Conservation (phyloP, 1,140 invertebrate species). For the Globodera rostochiensis region DNA sequence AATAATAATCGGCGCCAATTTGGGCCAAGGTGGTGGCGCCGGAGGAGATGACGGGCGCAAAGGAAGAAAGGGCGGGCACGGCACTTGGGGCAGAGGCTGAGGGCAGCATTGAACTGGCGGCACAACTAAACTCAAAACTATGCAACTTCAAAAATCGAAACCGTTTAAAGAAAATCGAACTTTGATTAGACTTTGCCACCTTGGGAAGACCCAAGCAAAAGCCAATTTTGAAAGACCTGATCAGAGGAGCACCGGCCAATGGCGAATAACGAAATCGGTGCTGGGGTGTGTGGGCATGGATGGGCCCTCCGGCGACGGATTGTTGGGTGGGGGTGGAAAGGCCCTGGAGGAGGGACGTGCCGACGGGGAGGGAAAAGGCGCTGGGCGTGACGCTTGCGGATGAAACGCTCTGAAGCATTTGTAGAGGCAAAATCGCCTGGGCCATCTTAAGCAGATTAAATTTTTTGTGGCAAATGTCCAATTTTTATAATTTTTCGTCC, state of each 20-base stretch:
- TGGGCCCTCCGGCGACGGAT: slow-evolving; percentile 75
- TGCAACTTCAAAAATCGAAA: too few relatives aligned
- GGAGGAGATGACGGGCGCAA: neutral
- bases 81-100: neutral
- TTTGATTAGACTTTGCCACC: too few relatives aligned
- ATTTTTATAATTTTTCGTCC: neutral
- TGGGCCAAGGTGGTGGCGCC: neutral
- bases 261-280: slow-evolving; percentile 83
- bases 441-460: slow-evolving; percentile 66
- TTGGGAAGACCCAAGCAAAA: too few relatives aligned
- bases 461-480: neutral
- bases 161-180: too few relatives aligned
- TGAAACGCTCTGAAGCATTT: slow-evolving; percentile 15
- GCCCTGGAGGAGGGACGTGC: slow-evolving; percentile 24
- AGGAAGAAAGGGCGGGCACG: neutral
- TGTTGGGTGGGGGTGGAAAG: slow-evolving; percentile 16
- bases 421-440: slow-evolving; percentile 73
- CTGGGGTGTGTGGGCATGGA: slow-evolving; percentile 73
- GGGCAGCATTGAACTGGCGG: neutral
- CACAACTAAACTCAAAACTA: neutral
- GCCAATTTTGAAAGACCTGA: slow-evolving; percentile 7
- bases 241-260: slow-evolving; percentile 74
- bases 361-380: slow-evolving; percentile 75
- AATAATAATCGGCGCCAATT: slow-evolving; percentile 28
- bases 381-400: slow-evolving; percentile 63